Base-by-base conservation (phyloP, 2,888 invertebrate genomes). In the Volucella inflata region DNA sequence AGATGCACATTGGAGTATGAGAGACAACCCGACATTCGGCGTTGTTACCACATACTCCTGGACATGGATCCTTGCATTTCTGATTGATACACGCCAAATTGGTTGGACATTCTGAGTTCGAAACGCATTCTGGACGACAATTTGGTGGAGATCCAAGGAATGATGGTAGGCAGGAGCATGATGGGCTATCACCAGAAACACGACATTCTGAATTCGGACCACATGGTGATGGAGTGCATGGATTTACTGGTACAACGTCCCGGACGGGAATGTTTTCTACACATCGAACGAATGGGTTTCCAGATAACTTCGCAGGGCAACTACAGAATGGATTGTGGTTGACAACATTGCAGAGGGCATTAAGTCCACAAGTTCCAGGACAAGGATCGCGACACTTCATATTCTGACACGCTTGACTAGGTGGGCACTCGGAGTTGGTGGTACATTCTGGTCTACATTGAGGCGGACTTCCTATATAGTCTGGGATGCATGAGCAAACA, bases 301-400 rank as follows among this genome's bases (percentile, higher is more conserved):
- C 96, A n/a, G 94, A 94, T 90, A 94, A 94, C 89, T 94, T 93
- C 8, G 93, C 91, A 4, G 94, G 94, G 89, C 96, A 96, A 40
- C 93, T 94, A 89, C 96, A 96, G 90, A 94, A 94, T 50, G 96
- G 96, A 87, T 94, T 94, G 90, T 96, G 96, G 88, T 95, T 95
- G 30, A 94, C 93, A n/a, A 96, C 95, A 87, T 93, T 94, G 89
- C 96, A 96, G 57, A 94, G 89, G 2, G 96, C 96, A 88, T 94
- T 94, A 59, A 94, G 91, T 36, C 96, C 96, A 89, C 96, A 96
- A 9, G 95, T 94, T 48, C 96, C 95, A 2, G 94, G 94, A 87
- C 96, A 96, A 42, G 96, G 96, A 90, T 96, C 95, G 90, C 93
- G 93, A 89, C 96, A 96, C 93, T 95, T 95, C 89, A 94, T 94